Conservation (phyloP, 2,797 vertebrate species). For the Eremophila alpestris region DNA sequence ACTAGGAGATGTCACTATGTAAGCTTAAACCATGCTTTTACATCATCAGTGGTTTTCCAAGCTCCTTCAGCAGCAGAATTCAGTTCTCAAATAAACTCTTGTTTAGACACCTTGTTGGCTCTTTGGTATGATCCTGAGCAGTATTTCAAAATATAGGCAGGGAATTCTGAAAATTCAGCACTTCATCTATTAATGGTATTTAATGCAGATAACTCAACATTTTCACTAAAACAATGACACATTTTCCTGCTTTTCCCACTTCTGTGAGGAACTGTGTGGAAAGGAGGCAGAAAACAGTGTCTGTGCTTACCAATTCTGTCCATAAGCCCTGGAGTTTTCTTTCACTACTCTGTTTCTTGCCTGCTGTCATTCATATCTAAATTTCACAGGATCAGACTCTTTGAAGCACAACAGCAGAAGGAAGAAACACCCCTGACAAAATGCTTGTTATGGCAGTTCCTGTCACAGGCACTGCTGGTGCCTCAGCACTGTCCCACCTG, state of each 20-base stretch:
- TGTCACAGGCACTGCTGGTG: background rate
- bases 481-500: background rate
- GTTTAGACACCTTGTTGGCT: background rate
- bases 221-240: background rate
- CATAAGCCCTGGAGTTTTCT: background rate
- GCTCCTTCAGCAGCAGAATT: background rate
- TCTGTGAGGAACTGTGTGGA: background rate
- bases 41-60: background rate
- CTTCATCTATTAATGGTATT: background rate
- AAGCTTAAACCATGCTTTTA: background rate
- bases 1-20: background rate
- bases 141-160: background rate
- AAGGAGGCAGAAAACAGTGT: background rate
- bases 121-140: background rate
- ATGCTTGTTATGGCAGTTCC: background rate
- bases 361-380: background rate
- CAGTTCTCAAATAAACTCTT: background rate
- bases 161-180: background rate
- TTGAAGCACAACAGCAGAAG: background rate
- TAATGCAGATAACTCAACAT: background rate
- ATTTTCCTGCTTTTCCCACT: background rate
- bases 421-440: background rate
- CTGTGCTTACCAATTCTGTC: background rate
- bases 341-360: background rate
- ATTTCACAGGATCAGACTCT: background rate